Percentiles rank a stretch among this genome's conserved stretches.
These are phyloP conservation scores for Synanthedon vespiformis DNA, from an alignment of 2,888 invertebrate genomes.

Conservation along the genomic window DNA sequence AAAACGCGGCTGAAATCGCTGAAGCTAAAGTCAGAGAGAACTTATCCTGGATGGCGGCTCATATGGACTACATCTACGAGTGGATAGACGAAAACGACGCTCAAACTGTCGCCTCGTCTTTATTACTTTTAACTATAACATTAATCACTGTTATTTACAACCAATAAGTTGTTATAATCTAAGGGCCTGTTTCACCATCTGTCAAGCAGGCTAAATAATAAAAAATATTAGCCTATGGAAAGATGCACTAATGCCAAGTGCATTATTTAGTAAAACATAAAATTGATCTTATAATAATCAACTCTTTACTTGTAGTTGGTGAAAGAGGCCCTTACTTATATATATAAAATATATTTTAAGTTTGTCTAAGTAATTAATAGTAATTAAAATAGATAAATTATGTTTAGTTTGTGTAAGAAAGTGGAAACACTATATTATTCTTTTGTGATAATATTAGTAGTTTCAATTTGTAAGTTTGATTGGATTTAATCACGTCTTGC, in stretches of 20 bases:
- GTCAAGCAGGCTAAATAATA: no score
- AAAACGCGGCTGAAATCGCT: conserved; percentile 17
- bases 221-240: no score
- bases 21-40: conserved; percentile 21
- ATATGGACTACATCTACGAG: conserved; percentile 34
- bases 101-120: conserved; percentile 30
- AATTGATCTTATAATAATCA: no score
- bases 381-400: background rate
- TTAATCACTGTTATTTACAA: conserved; percentile 32
- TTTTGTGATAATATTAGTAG: conserved; percentile 27
- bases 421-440: conserved; percentile 30
- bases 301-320: no score
- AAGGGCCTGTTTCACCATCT: background rate
- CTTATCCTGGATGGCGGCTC: conserved; percentile 20
- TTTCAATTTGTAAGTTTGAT: conserved; percentile 14
- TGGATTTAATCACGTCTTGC: conserved; percentile 27
- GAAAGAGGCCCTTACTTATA: no score
- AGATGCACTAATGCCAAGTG: no score
- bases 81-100: conserved; percentile 58
- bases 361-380: background rate
- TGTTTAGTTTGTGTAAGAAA: background rate
- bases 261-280: no score
- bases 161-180: conserved; percentile 5
- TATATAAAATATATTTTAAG: background rate
- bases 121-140: conserved; percentile 31